These are phyloP conservation scores for Sphecodes monilicornis DNA, from an alignment of 2,888 invertebrate species.

Conservation along the genomic window DNA sequence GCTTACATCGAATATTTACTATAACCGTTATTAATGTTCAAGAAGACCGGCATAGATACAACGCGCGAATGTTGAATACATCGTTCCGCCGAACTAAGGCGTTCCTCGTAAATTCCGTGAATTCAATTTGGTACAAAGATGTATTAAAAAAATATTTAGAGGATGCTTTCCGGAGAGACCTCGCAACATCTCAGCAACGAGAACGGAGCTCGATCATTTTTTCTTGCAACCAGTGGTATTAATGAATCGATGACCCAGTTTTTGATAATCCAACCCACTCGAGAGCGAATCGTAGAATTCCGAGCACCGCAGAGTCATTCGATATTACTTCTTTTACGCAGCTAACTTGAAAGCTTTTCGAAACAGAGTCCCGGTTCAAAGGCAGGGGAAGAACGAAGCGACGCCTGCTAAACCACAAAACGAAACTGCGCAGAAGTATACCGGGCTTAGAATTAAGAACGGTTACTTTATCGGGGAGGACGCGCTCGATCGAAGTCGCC, in stretches of 20 bases:
- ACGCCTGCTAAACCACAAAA: background rate
- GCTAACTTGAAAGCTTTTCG: background rate
- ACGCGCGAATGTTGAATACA: too few species aligned
- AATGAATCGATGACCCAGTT: background rate
- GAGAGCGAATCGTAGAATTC: background rate
- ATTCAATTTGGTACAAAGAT: too few species aligned
- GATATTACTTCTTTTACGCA: background rate
- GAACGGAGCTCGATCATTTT: background rate
- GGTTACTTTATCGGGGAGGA: constrained; percentile 9
- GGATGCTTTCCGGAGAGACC: background rate
- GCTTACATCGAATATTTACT: too few species aligned
- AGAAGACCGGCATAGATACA: too few species aligned
- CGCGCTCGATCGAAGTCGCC: background rate
- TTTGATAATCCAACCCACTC: background rate
- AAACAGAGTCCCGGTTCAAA: background rate
- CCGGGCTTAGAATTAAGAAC: constrained; percentile 27
- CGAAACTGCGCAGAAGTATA: background rate
- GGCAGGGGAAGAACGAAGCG: background rate
- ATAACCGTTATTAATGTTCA: too few species aligned
- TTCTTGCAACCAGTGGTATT: background rate
- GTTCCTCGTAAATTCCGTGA: too few species aligned
- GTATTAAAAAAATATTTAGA: background rate
- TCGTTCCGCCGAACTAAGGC: too few species aligned
- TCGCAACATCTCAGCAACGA: background rate
- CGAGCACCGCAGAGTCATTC: background rate